Evolutionary conservation across 2,113 vertebrate genomes (phyloP), one percentile per base, ranked within the genome.

Genomic region (Hemicordylus capensis): DNA sequence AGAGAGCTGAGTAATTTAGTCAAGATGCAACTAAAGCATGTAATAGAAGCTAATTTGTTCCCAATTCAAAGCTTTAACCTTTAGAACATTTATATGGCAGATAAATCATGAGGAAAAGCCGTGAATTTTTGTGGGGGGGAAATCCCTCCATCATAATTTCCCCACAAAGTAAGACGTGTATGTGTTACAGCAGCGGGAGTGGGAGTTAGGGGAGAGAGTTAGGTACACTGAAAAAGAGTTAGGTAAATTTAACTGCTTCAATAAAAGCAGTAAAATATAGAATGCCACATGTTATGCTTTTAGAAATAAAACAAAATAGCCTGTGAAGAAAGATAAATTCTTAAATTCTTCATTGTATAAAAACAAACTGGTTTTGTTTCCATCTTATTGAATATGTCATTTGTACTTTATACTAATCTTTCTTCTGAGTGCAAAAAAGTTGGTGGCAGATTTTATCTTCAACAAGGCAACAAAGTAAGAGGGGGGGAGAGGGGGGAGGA

Each of bases 21-120:
- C 81, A 90, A 81, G 44, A 84, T 84, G 51, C 10, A 64, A 58
- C 54, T 80, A 90, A 87, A 90, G 64, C 39, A 90, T 88, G 87
- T 76, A 92, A 90, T 86, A 90, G 91, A 91, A 93, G 73, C 86
- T 85, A 91, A 90, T 85, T 80, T 88, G 56, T 76, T 56, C 77
- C 73, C 39, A 89, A 51, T 85, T 70, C 10, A 56, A 85, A 86
- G 66, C 42, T 78, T 92, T 90, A 92, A 87, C 64, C 39, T 92
- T 74, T 87, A 84, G 44, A 88, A 85, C 63, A 56, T 8, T 86
- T 77, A 39, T 22, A 10, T 63, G 76, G 84, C 46, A 90, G 76
- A 84, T 44, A 70, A 2, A 91, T 70, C 1, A 76, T 0, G 7
- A 81, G 80, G 79, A 86, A 86, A 76, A 86, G 46, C 79, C 12